Base-by-base conservation (phyloP, 2,113 vertebrate species). In the Tragulus kanchil region DNA sequence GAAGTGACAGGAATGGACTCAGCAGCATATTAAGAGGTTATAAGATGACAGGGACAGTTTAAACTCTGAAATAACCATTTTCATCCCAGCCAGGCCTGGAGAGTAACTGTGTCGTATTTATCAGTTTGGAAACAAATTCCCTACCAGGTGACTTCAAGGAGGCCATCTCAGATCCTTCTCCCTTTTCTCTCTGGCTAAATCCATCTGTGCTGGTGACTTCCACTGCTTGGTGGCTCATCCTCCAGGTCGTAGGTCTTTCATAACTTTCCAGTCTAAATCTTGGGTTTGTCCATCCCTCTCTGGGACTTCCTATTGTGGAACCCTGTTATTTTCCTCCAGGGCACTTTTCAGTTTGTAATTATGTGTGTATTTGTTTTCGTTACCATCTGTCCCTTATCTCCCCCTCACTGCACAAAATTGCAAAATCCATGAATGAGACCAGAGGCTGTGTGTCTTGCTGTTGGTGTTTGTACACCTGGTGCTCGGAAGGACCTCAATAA, bases 31-130 rank as follows among this genome's bases (percentile, higher is more conserved):
- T 16, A 85, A 48, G 48, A 86, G 62, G 8, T 59, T 88, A 31
- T 64, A 78, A 69, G 62, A 36, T 93, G 26, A 50, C 77, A 69
- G 16, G 77, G 50, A 54, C 42, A 73, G 31, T 79, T 77, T 65
- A 31, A 85, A 85, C n/a, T 85, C 88, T 67, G 84, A 93, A 96
- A 82, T 89, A 85, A 48, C 25, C 25, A 16, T 86, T 78, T 79
- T n/a, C 58, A 59, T 89, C 14, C 8, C 50, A 79, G 14, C 48
- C 2, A 28, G 69, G 26, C 10, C 45, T 61, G 13, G n/a, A 58
- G 61, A 90, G 48, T 90, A 83, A 45, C 26, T 26, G n/a, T n/a
- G n/a, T n/a, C n/a, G n/a, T n/a, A n/a, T n/a, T n/a, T n/a, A n/a
- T n/a, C n/a, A n/a, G n/a, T n/a, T n/a, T n/a, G n/a, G n/a, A n/a